Percentiles rank a stretch among this genome's conserved stretches.
These are phyloP conservation scores for Oryzaephilus surinamensis DNA, from an alignment of 1,140 invertebrate genomes.

Conservation along the genomic window DNA sequence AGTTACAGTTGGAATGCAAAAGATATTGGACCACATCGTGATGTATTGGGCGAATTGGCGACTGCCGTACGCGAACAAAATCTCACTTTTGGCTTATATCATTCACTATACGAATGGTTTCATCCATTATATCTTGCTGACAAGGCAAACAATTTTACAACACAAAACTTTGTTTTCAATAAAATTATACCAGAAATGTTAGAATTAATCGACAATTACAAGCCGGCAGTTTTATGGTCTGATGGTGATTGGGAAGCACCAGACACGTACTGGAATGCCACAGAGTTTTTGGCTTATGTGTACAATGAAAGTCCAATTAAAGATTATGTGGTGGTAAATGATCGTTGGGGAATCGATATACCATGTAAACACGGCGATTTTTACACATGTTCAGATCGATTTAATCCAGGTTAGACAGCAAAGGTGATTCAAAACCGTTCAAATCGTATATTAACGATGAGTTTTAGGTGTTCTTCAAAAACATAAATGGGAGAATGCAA, in stretches of 20 bases:
- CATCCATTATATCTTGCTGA: constrained; percentile 73
- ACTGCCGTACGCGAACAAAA: constrained; percentile 49
- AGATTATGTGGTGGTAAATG: constrained; percentile 79
- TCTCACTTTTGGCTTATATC: constrained; percentile 74
- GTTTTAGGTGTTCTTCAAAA: constrained; percentile 47
- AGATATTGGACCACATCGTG: constrained; percentile 71
- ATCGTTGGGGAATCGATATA: constrained; percentile 71
- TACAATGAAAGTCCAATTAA: constrained; percentile 92
- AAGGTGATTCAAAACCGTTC: too few species aligned
- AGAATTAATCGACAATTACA: constrained; percentile 62
- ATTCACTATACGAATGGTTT: constrained; percentile 84
- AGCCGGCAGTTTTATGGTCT: constrained; percentile 86
- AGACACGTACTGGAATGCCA: constrained; percentile 69
- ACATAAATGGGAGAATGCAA: constrained; percentile 83
- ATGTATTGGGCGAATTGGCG: constrained; percentile 63
- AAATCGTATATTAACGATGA: too few species aligned
- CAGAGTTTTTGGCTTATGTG: constrained; percentile 76
- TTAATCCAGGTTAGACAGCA: constrained; percentile 73
- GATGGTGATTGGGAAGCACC: constrained; percentile 80
- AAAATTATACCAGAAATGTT: constrained; percentile 64
- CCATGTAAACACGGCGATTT: constrained; percentile 83
- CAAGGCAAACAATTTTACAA: constrained; percentile 52
- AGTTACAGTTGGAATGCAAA: constrained; percentile 82
- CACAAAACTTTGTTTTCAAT: constrained; percentile 49
- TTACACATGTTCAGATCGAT: constrained; percentile 74